phyloP scores from a whole-genome alignment of 2,888 invertebrate species.

The Yponomeuta sedellus region DNA sequence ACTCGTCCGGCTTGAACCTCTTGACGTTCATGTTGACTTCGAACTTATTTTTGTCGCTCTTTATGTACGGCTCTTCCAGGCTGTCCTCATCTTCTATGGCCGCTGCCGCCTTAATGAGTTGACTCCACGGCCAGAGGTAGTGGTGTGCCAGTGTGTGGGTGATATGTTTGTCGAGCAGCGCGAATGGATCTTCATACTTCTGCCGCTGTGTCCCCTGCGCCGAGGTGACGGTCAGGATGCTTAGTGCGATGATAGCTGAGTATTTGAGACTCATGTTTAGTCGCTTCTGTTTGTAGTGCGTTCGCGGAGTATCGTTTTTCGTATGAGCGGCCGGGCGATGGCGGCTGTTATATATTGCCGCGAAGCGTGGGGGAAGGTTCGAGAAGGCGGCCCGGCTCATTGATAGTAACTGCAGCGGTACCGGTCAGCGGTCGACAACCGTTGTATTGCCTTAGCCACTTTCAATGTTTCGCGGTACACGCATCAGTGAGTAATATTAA shows the following conservation, averaged over 20 bases:
- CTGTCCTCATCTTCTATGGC: slow-evolving; percentile 46
- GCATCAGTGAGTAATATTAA: too few relatives aligned
- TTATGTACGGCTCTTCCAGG: slow-evolving; percentile 55
- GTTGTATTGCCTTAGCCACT: slow-evolving; percentile 21
- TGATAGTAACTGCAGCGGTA: slow-evolving; percentile 52
- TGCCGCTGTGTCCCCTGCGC: slow-evolving; percentile 41
- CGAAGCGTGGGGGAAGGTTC: slow-evolving; percentile 47
- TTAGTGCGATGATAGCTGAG: slow-evolving; percentile 37
- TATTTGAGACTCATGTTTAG: slow-evolving; percentile 47
- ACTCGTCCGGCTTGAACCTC: slow-evolving; percentile 57
- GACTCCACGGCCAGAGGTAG: slow-evolving; percentile 66
- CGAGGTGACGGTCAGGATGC: slow-evolving; percentile 35
- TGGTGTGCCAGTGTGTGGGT: slow-evolving; percentile 55
- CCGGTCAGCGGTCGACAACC: slow-evolving; percentile 54
- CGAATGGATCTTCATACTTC: slow-evolving; percentile 36
- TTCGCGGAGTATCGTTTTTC: not conserved
- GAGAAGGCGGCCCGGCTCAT: slow-evolving; percentile 60
- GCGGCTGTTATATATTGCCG: slow-evolving; percentile 57
- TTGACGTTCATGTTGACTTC: slow-evolving; percentile 54
- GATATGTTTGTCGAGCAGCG: slow-evolving; percentile 53
- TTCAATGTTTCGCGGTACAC: too few relatives aligned
- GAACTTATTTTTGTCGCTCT: slow-evolving; percentile 50
- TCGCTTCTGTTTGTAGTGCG: not conserved
- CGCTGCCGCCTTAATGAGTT: slow-evolving; percentile 53
- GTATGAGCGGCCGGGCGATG: slow-evolving; percentile 34